phyloP scores from a whole-genome alignment of 2,888 invertebrate species.

The Helobdella robusta region DNA sequence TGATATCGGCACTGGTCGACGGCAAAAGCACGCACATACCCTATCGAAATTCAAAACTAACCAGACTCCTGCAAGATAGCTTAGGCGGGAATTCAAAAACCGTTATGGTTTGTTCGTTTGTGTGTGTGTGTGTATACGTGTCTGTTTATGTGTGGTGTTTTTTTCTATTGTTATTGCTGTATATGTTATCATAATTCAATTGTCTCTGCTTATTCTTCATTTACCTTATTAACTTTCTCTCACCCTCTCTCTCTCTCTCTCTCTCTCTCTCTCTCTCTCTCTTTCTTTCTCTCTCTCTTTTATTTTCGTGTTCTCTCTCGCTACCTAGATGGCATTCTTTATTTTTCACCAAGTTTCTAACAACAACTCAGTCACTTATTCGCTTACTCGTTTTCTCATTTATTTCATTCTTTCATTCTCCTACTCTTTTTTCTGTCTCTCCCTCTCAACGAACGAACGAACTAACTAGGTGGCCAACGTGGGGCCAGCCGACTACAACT shows the following conservation, averaged over 20 bases:
- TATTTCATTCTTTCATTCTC: too few relatives aligned
- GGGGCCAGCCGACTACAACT: conserved; percentile 90
- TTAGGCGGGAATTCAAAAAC: conserved; percentile 74
- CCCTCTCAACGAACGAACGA: background rate
- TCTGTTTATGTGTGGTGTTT: conserved; percentile 18
- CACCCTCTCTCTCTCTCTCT: background rate
- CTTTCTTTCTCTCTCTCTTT: too few relatives aligned
- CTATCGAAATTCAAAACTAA: conserved; percentile 93
- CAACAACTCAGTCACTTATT: too few relatives aligned
- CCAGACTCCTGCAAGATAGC: conserved; percentile 76
- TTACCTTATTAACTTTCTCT: background rate
- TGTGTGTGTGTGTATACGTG: too few relatives aligned
- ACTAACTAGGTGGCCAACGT: conserved; percentile 76
- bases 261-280: too few relatives aligned
- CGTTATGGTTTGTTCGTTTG: too few relatives aligned
- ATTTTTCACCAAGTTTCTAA: too few relatives aligned
- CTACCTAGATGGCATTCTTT: too few relatives aligned
- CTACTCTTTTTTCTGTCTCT: conserved; percentile 13
- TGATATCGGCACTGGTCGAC: conserved; percentile 93
- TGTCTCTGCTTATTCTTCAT: background rate
- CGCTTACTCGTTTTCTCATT: too few relatives aligned
- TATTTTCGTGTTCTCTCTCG: too few relatives aligned
- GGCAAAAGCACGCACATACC: conserved; percentile 94
- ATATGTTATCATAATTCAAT: too few relatives aligned
- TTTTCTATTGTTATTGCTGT: background rate